Base-by-base conservation (phyloP, 2,113 vertebrate species). In the Canis aureus region DNA sequence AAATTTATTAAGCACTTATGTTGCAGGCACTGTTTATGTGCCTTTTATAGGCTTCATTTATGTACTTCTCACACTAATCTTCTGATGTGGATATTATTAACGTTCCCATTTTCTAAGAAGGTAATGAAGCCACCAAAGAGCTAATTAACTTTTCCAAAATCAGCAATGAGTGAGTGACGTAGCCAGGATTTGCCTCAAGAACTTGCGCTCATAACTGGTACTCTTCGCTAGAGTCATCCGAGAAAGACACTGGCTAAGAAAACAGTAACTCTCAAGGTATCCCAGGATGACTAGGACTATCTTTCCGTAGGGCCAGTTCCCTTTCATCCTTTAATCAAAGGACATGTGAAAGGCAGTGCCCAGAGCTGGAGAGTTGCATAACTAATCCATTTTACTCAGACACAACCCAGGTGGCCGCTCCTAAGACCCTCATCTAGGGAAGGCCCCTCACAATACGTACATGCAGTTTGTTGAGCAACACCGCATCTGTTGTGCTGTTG, bases 401-500 rank as follows among this genome's bases (percentile, higher is more conserved):
- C 16, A 16, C n/a, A 32, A 13, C 4, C 27, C 32, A 17, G 2
- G 8, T 0, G 25, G 51, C 38, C 0, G 0, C 69, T 60, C 35
- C 0, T 0, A 11, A 79, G 35, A 9, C 53, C 9, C 49, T 22
- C 17, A 0, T 22, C 83, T 1, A 0, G 3, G 5, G 29, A 15
- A 51, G 23, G 0, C 16, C 71, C 66, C 2, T 3, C 16, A 2
- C n/a, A 3, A 10, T 94, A 99, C 99, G 97, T 98, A 99, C 99
- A 0, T 99, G 99, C 89, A 99, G 98, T 92, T 99, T 99, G 95
- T 99, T 99, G 93, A 99, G 99, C 10, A 99, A 99, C 59, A 99
- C 99, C 0, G 99, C 99, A 82, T 99, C 99, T 0, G 99, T 99
- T 0, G 99, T 99, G 98, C 98, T 99, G 99, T 99, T 99, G 38